phyloP scores from a whole-genome alignment of 2,797 vertebrate species.

The Anas capensis region DNA sequence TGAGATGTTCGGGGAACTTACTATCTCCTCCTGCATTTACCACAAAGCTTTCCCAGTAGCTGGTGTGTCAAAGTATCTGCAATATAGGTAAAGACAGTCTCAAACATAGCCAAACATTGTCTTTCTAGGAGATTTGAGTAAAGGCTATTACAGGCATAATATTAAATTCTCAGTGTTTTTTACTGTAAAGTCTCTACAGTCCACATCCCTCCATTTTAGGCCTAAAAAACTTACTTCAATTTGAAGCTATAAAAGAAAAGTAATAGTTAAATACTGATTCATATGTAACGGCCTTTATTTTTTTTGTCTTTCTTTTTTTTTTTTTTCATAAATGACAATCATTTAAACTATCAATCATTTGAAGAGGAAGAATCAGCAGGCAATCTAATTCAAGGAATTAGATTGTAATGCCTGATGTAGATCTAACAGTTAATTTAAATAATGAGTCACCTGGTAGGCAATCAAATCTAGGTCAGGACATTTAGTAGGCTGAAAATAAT shows the following conservation, averaged over 20 bases:
- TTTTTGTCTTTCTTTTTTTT: background rate
- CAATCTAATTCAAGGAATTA: slow-evolving; percentile 70
- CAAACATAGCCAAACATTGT: background rate
- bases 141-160: background rate
- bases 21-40: slow-evolving; percentile 35
- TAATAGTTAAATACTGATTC: slow-evolving; percentile 13
- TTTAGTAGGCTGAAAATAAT: slow-evolving; percentile 74
- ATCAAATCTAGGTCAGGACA: slow-evolving; percentile 77
- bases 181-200: background rate
- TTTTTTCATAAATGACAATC: slow-evolving; percentile 14
- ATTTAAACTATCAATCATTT: slow-evolving; percentile 61
- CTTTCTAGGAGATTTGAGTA: background rate
- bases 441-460: slow-evolving; percentile 75
- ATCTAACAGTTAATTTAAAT: slow-evolving; percentile 74
- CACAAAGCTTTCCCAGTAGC: background rate
- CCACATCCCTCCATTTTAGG: background rate
- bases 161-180: background rate
- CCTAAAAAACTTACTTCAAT: background rate
- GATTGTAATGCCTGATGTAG: slow-evolving; percentile 67
- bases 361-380: slow-evolving; percentile 64
- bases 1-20: background rate
- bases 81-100: background rate
- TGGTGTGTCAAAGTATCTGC: background rate
- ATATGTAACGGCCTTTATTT: background rate
- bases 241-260: background rate